Base-by-base conservation (phyloP, 2,113 vertebrate species). In the Mandrillus leucophaeus region DNA sequence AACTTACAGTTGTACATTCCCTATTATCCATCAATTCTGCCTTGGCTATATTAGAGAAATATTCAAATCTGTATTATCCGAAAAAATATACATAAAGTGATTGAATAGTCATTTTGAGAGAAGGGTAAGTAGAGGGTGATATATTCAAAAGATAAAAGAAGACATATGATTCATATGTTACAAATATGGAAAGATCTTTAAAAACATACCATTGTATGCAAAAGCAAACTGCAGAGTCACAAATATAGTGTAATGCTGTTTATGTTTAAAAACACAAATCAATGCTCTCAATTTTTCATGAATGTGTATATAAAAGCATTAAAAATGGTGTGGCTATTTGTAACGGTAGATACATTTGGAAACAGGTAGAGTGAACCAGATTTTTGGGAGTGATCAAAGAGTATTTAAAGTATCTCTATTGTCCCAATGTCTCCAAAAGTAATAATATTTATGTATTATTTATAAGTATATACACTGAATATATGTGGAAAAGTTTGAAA, bases 161-260 rank as follows among this genome's bases (percentile, higher is more conserved):
- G 0, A 9, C 10, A 4, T 17, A 40, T 50, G 14, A 16, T 17
- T 6, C 10, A 5, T 35, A 18, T 10, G 45, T 40, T 18, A 22
- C 3, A 2, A 25, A 43, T 6, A 23, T 4, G 27, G 86, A 35
- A 75, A 27, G 10, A 73, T 48, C 20, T 11, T 79, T 27, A 23
- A 35, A 70, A 11, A n/a, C 50, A 50, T 7, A 40, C 2, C 11
- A 57, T 32, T 14, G 10, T 2, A 10, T 8, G 20, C 73, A 35
- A 30, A n/a, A 80, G 10, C 40, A 52, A 64, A 48, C 35, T 35
- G 14, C 32, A 35, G 18, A 66, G 25, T 35, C 76, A 10, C 5
- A 66, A 35, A 55, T 43, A 57, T 1, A 73, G 55, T 75, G 43
- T 75, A 40, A 89, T 27, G 4, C 27, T 73, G 27, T 83, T 61